A percentile compares a stretch with the other conserved stretches of the same genome.
phyloP scores from a whole-genome alignment of 2,113 vertebrate genomes.

The Nothobranchius furzeri region DNA sequence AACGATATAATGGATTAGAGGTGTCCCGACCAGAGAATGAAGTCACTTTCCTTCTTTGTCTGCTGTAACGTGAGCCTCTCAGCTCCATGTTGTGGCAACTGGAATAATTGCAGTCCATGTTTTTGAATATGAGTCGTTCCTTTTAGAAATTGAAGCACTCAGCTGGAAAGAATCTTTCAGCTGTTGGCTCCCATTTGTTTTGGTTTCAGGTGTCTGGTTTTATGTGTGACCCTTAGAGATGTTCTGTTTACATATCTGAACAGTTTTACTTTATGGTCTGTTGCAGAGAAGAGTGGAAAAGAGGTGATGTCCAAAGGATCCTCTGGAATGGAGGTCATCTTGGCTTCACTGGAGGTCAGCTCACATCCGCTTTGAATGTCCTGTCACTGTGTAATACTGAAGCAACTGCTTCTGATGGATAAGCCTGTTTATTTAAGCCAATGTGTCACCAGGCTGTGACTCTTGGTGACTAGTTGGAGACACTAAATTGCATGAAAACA shows the following conservation, averaged over 20 bases:
- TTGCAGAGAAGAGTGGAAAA: slow-evolving; percentile 94
- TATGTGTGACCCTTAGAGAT: not conserved
- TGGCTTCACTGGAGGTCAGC: slow-evolving; percentile 90
- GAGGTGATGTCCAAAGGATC: slow-evolving; percentile 96
- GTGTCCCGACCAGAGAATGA: slow-evolving; percentile 15
- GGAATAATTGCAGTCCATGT: not conserved
- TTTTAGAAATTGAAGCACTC: not conserved
- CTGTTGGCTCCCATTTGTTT: not conserved
- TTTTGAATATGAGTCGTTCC: not conserved
- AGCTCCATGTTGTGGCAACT: slow-evolving; percentile 14
- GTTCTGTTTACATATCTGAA: slow-evolving; percentile 9
- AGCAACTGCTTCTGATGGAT: too few relatives aligned
- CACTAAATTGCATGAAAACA: too few relatives aligned
- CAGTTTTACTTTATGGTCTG: slow-evolving; percentile 17
- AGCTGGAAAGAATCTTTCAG: not conserved
- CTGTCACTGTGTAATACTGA: too few relatives aligned
- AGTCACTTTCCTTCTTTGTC: slow-evolving; percentile 27
- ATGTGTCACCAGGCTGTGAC: too few relatives aligned
- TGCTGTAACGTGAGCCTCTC: slow-evolving; percentile 8
- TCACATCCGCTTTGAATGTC: not conserved
- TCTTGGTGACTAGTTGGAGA: too few relatives aligned
- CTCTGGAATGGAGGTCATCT: slow-evolving; percentile 90
- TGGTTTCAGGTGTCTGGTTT: not conserved
- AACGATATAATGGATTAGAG: slow-evolving; percentile 18
- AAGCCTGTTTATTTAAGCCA: too few relatives aligned